A percentile compares a stretch with the other conserved stretches of the same genome.
These are phyloP conservation scores for Leucophenga montana DNA, from an alignment of 2,888 invertebrate species.

Conservation along the genomic window DNA sequence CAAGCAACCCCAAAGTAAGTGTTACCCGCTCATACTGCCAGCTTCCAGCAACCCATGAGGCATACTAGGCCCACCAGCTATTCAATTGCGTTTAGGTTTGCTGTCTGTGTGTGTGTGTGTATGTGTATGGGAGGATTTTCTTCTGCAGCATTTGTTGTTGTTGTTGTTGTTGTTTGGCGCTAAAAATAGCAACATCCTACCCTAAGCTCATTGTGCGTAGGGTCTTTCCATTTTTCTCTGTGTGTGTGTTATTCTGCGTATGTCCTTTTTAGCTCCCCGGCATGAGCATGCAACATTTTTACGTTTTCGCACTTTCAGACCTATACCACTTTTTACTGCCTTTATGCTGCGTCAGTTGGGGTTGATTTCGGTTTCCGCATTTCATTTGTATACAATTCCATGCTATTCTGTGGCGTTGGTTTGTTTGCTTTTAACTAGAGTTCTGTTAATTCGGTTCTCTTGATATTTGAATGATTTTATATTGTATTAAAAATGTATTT, in stretches of 20 bases:
- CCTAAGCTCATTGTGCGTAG: constrained; percentile 37
- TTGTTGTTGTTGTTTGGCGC: neutral
- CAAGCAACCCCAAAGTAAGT: constrained; percentile 45
- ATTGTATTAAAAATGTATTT: too few relatives aligned
- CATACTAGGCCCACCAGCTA: constrained; percentile 26
- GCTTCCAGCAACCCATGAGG: constrained; percentile 11
- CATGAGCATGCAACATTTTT: constrained; percentile 7
- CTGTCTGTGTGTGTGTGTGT: constrained; percentile 12
- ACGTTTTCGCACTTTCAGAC: neutral
- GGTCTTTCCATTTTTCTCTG: constrained; percentile 19
- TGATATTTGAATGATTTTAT: too few relatives aligned
- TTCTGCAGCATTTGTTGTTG: neutral
- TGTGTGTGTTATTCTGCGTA: constrained; percentile 24
- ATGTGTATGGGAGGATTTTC: constrained; percentile 41
- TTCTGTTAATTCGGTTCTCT: too few relatives aligned
- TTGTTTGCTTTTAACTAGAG: neutral
- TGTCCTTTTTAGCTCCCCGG: constrained; percentile 5
- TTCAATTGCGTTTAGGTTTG: constrained; percentile 38
- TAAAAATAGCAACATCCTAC: constrained; percentile 30
- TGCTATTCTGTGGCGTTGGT: neutral
- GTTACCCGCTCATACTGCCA: neutral
- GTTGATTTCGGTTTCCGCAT: neutral
- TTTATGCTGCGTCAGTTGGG: too few relatives aligned
- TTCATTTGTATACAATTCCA: neutral
- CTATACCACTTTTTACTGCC: neutral